Percentiles rank a stretch among this genome's conserved stretches.
Evolutionary conservation across 2,113 vertebrate species (phyloP).

Genomic region (Castor canadensis): DNA sequence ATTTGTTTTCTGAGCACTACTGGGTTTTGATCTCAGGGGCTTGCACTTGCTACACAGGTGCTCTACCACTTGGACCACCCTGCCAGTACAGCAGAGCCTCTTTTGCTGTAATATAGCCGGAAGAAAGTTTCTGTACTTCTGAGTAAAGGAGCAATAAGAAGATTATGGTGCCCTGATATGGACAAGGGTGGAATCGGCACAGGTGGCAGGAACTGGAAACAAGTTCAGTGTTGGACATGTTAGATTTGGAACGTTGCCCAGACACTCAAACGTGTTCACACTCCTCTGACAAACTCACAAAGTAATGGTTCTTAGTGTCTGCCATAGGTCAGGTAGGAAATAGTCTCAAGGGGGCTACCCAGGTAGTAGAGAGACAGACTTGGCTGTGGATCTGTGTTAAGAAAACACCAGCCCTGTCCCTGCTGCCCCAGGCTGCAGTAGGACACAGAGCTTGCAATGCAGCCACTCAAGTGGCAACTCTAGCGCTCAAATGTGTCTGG

Average conservation of each 20-base stretch:
- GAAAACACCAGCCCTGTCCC: rapidly evolving
- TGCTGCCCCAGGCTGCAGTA: rapidly evolving
- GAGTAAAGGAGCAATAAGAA: background rate
- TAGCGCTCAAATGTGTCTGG: background rate
- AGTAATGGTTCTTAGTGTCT: background rate
- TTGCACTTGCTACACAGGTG: too few species aligned
- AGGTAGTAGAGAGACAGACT: too few species aligned
- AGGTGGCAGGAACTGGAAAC: background rate
- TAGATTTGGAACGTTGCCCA: rapidly evolving
- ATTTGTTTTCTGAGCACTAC: too few species aligned
- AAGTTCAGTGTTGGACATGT: rapidly evolving
- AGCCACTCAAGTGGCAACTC: rapidly evolving
- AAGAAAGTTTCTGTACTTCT: background rate
- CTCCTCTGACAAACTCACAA: background rate
- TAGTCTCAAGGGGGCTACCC: background rate
- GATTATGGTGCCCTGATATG: background rate
- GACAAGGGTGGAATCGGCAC: background rate
- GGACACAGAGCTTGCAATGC: background rate
- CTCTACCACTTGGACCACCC: too few species aligned
- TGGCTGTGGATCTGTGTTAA: too few species aligned
- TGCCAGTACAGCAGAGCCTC: too few species aligned
- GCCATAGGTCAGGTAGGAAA: background rate
- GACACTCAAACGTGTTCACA: background rate
- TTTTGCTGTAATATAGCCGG: background rate
- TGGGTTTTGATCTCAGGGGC: too few species aligned